These are phyloP conservation scores for Protobothrops flavoviridis DNA, from an alignment of 2,113 vertebrate genomes.

Conservation along the genomic window DNA sequence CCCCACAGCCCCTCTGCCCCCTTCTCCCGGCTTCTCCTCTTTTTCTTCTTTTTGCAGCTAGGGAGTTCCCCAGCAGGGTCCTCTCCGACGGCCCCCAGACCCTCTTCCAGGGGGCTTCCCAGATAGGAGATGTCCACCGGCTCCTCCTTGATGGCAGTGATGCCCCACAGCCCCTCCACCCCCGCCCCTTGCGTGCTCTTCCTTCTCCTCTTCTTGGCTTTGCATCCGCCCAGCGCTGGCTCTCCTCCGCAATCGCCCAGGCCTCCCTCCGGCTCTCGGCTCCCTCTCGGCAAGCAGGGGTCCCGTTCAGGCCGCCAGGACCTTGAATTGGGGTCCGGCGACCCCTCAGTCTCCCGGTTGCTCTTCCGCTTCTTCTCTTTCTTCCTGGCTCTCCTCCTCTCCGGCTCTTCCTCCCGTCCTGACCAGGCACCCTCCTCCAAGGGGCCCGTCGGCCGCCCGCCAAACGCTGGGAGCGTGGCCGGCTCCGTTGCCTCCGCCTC, in stretches of 20 bases:
- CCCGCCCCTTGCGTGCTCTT: background rate
- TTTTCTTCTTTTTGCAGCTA: conserved; percentile 21
- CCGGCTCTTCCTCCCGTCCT: background rate
- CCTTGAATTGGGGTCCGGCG: fast-evolving
- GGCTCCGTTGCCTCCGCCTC: no score
- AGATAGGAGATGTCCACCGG: fast-evolving
- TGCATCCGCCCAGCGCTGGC: background rate
- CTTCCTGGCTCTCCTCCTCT: background rate
- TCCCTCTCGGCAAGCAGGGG: fast-evolving
- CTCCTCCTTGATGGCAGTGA: background rate
- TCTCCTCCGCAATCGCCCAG: no score
- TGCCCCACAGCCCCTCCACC: fast-evolving
- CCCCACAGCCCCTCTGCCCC: background rate
- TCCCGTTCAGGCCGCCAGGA: background rate
- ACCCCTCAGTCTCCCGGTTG: fast-evolving
- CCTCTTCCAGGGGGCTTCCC: background rate
- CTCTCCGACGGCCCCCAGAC: background rate
- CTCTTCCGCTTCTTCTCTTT: background rate
- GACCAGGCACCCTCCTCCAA: background rate
- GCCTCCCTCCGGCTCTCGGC: background rate
- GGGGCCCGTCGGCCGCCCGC: background rate
- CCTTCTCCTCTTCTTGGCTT: background rate
- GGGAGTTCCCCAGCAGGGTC: no score
- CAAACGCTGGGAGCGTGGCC: no score
- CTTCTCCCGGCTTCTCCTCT: background rate